Evolutionary conservation across 2,888 invertebrate genomes (phyloP).

Genomic region (Sinotaia quadrata): DNA sequence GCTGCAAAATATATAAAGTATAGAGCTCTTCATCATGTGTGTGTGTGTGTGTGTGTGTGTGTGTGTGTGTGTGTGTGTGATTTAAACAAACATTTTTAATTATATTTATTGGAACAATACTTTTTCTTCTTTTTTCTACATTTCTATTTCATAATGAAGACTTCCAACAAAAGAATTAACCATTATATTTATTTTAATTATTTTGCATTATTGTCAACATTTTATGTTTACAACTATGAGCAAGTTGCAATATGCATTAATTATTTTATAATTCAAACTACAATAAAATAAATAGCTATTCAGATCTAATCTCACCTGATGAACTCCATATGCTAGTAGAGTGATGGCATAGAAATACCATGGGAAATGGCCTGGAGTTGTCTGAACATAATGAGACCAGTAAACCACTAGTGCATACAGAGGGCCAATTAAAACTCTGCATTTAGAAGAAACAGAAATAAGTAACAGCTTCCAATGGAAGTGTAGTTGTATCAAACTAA

Average conservation of each 20-base stretch:
- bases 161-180: neutral
- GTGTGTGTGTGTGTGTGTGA: neutral
- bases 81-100: neutral
- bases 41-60: neutral
- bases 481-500: no score
- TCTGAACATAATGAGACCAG: constrained; percentile 76
- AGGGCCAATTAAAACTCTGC: constrained; percentile 86
- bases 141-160: neutral
- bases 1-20: no score
- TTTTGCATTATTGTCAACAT: neutral
- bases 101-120: neutral
- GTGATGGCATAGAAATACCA: constrained; percentile 82
- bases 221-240: neutral
- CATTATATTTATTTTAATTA: no score
- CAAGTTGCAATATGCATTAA: neutral
- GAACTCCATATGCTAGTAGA: constrained; percentile 86
- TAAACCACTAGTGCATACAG: constrained; percentile 88
- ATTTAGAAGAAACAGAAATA: no score
- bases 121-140: neutral
- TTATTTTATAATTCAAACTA: no score
- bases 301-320: constrained; percentile 92
- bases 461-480: no score
- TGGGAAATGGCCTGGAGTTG: constrained; percentile 78
- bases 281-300: no score
- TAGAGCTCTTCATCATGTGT: no score